Base-by-base conservation (phyloP, 2,888 invertebrate genomes). In the Magallana nippona region DNA sequence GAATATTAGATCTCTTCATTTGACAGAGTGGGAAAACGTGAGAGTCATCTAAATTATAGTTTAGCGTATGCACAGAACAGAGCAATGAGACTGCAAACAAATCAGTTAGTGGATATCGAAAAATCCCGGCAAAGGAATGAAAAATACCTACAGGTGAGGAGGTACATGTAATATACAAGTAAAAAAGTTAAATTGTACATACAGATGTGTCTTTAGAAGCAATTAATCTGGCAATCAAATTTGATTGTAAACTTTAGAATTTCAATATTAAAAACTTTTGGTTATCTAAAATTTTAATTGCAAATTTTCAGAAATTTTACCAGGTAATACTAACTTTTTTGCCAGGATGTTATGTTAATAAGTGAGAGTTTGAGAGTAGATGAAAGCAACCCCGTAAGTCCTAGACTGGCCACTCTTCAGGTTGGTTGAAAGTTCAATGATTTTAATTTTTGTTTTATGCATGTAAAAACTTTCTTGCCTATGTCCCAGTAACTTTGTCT, bases 351-450 rank as follows among this genome's bases (percentile, higher is more conserved):
- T 15, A 71, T 32, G 32, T 32, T 22, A 71, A 71, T 27, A 27
- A 15, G 71, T 10, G 22, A 27, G 32, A 71, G 19, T 22, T 71
- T 71, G 27, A 71, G 32, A 22, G 22, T 57, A 10, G 88, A 85
- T 11, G 81, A 87, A 27, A 84, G 82, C 55, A 86, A 86, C 60
- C 86, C 89, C 56, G 88, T 89, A 13, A 88, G 87, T 63, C 89
- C 89, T 15, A 88, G 89, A 78, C 88, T 90, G 17, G 87, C 87
- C 62, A 90, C 89, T 22, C 82, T 90, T 55, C 88, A 89, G 88
- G 89, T 90, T 5, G 13, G 63, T 63, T 44, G 44, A 44, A 44
- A 44, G 8, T 44, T 1, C 44, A 44, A 44, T 44, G 44, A 44
- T 44, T 44, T 44, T 44, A 44, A 44, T 5, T 44, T 44, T 44